Evolutionary conservation across 1,140 invertebrate genomes (phyloP).

Genomic region (Argopecten irradians): DNA sequence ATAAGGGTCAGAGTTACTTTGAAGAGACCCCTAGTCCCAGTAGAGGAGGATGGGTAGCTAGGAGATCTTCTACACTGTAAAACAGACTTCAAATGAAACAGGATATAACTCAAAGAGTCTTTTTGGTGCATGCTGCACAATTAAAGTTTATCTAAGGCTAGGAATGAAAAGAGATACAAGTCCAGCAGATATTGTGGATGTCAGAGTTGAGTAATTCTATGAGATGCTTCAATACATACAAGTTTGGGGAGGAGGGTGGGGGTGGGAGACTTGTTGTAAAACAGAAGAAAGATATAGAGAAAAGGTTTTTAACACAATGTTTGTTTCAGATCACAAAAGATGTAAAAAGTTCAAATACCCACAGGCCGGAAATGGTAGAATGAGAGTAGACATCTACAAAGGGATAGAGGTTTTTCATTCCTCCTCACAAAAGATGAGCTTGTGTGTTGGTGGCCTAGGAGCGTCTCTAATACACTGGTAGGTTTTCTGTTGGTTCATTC

Average conservation of each 20-base stretch:
- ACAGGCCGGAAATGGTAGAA: not conserved
- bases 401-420: not conserved
- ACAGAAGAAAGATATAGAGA: not conserved
- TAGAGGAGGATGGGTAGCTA: not conserved
- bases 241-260: not conserved
- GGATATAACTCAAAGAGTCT: not conserved
- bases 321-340: constrained; percentile 20
- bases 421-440: not conserved
- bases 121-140: not conserved
- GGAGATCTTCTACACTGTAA: not conserved
- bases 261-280: not conserved
- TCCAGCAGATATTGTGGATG: too few relatives aligned
- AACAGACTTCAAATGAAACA: not conserved
- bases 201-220: not conserved
- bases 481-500: not conserved
- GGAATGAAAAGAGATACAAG: too few relatives aligned
- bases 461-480: not conserved
- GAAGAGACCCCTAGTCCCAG: too few relatives aligned
- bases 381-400: not conserved
- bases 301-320: not conserved
- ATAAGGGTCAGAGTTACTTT: too few relatives aligned
- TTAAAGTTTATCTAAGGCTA: not conserved
- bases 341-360: constrained; percentile 8
- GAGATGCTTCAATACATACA: too few relatives aligned
- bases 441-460: not conserved